Evolutionary conservation across 2,888 invertebrate genomes (phyloP), one percentile per base, ranked within the genome.

Genomic region (Microctonus brassicae): DNA sequence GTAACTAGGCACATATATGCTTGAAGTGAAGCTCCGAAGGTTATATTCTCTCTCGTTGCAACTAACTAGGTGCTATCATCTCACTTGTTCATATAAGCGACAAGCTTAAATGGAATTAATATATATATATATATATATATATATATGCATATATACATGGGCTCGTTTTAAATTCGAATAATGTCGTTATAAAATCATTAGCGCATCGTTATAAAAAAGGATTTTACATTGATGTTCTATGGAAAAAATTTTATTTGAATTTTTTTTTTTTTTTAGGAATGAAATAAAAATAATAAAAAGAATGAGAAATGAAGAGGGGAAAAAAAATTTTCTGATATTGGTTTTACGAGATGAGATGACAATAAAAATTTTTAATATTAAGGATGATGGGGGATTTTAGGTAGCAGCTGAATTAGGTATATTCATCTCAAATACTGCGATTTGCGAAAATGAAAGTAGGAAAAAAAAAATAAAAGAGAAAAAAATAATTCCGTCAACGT

Each of bases 101-200:
- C 58, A 36, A 22, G 36, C 53, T 71, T 17, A 55, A 71, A 67
- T 55, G 47, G 34, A 52, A 55, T 29, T 65, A 36, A 22, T 24
- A n/a, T n/a, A n/a, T 17, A 64, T 29, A 20, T 11, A 22, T 42
- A 47, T 17, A 20, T 47, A 20, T 55, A 36, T 53, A 47, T n/a
- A 29, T 29, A 64, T 20, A 52, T 10, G 24, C 52, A 29, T 29
- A 29, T 29, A 29, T 7, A 29, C 29, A 29, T 29, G 29, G 22
- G 17, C 24, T 29, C 9, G 24, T 29, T 57, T 62, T 33, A 57
- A 42, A 71, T 66, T 71, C 33, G 39, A 63, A 57, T 63, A 63
- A 57, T 55, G 61, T 67, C 72, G 57, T 72, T 72, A 67, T 62
- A 72, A 67, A 72, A 72, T 72, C 72, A 72, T 72, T 72, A 72